phyloP scores from a whole-genome alignment of 2,797 vertebrate species.

The Alauda arvensis region DNA sequence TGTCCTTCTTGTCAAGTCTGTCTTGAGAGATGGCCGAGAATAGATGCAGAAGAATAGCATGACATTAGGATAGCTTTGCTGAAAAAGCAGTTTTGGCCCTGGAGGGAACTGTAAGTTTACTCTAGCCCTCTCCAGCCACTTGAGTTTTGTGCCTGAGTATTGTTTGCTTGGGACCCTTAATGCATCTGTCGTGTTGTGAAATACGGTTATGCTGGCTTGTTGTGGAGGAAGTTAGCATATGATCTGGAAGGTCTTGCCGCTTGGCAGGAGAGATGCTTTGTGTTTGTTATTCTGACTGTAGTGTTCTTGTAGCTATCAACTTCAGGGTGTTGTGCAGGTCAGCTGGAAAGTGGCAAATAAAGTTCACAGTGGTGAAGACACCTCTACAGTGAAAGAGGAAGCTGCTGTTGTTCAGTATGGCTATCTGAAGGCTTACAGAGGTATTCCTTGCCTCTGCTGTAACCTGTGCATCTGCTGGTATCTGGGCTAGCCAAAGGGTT shows the following conservation, averaged over 20 bases:
- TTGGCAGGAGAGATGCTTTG: neutral
- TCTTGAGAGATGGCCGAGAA: neutral
- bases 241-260: neutral
- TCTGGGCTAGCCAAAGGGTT: neutral
- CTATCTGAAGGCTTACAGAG: neutral
- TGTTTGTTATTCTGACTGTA: neutral
- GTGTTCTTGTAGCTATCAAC: neutral
- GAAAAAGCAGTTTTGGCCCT: neutral
- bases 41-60: neutral
- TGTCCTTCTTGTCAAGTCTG: neutral
- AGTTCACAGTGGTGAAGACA: neutral
- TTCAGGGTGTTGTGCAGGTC: neutral
- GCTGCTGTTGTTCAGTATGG: neutral
- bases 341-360: neutral
- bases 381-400: neutral
- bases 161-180: neutral
- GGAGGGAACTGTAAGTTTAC: neutral
- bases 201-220: neutral
- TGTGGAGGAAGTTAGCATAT: neutral
- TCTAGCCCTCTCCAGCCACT: neutral
- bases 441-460: neutral
- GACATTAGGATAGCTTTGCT: neutral
- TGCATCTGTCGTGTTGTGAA: neutral
- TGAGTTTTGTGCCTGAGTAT: neutral
- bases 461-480: accelerated